phyloP scores from a whole-genome alignment of 2,797 vertebrate species.

The Sparidentex hasta region DNA sequence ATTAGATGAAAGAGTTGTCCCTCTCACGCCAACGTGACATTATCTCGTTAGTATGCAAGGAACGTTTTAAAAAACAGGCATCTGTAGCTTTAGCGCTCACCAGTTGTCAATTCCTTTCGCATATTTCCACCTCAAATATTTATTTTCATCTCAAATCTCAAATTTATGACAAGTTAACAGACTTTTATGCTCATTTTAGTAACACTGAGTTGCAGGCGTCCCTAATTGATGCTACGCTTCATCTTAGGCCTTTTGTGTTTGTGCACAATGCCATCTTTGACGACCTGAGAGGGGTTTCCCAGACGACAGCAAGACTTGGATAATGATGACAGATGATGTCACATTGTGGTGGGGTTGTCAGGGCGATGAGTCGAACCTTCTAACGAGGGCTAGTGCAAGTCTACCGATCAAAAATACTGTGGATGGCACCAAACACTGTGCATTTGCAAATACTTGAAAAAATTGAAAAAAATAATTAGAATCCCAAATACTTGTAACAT shows the following conservation, averaged over 20 bases:
- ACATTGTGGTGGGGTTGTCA: constrained; percentile 38
- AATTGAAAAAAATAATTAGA: not conserved
- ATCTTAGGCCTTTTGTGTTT: constrained; percentile 34
- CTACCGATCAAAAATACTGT: constrained; percentile 4
- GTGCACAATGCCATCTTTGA: constrained; percentile 64
- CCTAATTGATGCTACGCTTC: constrained; percentile 69
- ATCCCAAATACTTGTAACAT: not conserved
- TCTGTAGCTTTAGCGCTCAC: not conserved
- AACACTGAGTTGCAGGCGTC: constrained; percentile 3
- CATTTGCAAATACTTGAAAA: not conserved
- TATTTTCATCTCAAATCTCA: not conserved
- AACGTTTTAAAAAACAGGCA: not conserved
- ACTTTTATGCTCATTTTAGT: constrained; percentile 5
- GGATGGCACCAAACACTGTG: not conserved
- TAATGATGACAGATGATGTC: constrained; percentile 90
- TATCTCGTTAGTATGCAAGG: not conserved
- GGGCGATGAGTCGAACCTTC: constrained; percentile 27
- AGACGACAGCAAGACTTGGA: constrained; percentile 84
- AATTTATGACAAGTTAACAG: not conserved
- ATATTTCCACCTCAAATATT: not conserved
- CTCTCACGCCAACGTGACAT: not conserved
- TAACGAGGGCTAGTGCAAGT: constrained; percentile 13
- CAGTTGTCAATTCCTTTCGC: not conserved
- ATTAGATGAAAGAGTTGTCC: not conserved
- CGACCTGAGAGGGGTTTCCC: constrained; percentile 84